Conservation (phyloP, 2,797 vertebrate genomes). For the Antennarius maculatus region DNA sequence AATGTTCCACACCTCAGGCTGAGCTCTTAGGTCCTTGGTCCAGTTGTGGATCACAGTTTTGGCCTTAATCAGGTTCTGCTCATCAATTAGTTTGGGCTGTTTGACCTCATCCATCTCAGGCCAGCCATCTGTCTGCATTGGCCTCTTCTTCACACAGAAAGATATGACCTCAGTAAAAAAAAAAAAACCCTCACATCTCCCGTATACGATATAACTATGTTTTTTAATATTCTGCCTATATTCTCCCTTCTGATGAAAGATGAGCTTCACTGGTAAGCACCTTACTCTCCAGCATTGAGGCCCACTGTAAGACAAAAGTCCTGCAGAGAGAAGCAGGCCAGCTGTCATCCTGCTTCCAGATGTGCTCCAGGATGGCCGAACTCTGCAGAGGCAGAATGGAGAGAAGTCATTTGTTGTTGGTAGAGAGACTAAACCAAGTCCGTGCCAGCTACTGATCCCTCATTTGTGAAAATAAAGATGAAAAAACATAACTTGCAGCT, state of each 20-base stretch:
- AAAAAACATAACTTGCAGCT: background rate
- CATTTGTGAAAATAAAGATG: background rate
- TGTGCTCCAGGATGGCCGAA: conserved; percentile 77
- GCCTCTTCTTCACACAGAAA: conserved; percentile 71
- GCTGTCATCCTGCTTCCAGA: conserved; percentile 77
- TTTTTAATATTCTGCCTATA: background rate
- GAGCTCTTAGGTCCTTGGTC: conserved; percentile 81
- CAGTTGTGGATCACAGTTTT: conserved; percentile 75
- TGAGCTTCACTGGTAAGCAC: conserved; percentile 46
- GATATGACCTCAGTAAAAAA: background rate
- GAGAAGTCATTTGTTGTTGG: background rate
- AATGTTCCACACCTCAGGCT: conserved; percentile 75
- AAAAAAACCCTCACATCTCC: background rate
- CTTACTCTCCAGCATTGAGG: conserved; percentile 81
- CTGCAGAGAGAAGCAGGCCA: conserved; percentile 79
- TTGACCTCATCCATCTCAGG: conserved; percentile 68
- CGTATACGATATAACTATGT: background rate
- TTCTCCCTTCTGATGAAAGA: background rate
- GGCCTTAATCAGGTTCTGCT: conserved; percentile 70
- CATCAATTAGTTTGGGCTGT: conserved; percentile 53
- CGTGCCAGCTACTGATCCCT: no score
- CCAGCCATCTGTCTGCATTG: conserved; percentile 80
- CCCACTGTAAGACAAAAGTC: conserved; percentile 79
- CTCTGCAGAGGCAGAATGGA: conserved; percentile 60
- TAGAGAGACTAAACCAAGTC: background rate